phyloP scores from a whole-genome alignment of 2,797 vertebrate species.

The Leucoraja ocellata region DNA sequence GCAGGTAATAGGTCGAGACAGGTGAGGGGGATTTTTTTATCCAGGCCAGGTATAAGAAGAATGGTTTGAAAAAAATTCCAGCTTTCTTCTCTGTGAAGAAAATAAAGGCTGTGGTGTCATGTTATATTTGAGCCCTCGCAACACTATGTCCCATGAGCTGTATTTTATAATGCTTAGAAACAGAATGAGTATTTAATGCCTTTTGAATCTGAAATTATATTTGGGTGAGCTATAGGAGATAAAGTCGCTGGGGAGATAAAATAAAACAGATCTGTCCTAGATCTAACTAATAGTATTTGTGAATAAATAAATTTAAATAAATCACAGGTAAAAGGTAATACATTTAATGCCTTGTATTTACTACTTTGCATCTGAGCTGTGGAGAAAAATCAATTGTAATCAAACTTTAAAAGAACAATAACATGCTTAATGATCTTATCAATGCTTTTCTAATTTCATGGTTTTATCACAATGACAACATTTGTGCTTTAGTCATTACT shows the following conservation, averaged over 20 bases:
- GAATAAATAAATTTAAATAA: conserved; percentile 21
- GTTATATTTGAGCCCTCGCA: background rate
- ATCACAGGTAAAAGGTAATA: conserved; percentile 7
- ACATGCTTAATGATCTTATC: background rate
- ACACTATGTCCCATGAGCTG: background rate
- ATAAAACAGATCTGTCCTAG: background rate
- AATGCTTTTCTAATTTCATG: background rate
- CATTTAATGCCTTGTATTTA: background rate
- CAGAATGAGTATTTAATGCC: background rate
- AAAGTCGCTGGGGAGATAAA: background rate
- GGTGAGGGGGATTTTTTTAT: no score
- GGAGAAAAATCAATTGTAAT: background rate
- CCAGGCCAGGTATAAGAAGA: no score
- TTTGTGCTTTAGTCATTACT: background rate
- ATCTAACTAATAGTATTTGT: background rate
- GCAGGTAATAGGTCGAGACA: no score
- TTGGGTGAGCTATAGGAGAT: background rate
- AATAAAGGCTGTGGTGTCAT: background rate
- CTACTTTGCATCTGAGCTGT: background rate
- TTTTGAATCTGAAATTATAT: background rate
- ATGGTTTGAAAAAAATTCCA: no score
- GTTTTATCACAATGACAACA: background rate
- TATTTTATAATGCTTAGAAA: background rate
- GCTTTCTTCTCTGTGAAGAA: no score
- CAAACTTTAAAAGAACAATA: background rate